Evolutionary conservation across 2,888 invertebrate species (phyloP).

Genomic region (Diaprepes abbreviatus): DNA sequence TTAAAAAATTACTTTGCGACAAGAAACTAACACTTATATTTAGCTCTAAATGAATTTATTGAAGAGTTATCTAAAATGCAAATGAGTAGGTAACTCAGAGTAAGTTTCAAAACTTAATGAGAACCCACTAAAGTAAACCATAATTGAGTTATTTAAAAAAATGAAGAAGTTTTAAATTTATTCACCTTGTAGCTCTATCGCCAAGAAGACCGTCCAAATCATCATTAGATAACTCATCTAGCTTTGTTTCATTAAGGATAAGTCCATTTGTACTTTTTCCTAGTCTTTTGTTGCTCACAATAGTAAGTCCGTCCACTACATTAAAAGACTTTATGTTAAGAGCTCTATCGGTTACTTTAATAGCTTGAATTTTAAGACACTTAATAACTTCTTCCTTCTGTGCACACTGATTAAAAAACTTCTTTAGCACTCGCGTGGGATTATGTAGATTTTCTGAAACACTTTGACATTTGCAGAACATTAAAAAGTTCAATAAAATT

Average conservation of each 20-base stretch:
- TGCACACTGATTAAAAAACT: slow-evolving; percentile 75
- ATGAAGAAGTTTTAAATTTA: not conserved
- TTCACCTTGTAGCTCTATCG: slow-evolving; percentile 67
- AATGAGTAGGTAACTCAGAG: too few relatives aligned
- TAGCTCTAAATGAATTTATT: too few relatives aligned
- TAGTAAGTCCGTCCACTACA: slow-evolving; percentile 74
- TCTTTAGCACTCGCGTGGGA: slow-evolving; percentile 52
- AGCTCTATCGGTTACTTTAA: slow-evolving; percentile 77
- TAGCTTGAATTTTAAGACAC: slow-evolving; percentile 80
- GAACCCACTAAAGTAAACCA: too few relatives aligned
- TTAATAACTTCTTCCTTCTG: slow-evolving; percentile 75
- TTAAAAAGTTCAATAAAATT: slow-evolving; percentile 9
- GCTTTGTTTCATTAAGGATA: slow-evolving; percentile 66
- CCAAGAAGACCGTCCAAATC: slow-evolving; percentile 74
- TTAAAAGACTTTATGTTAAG: slow-evolving; percentile 74
- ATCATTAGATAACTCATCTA: slow-evolving; percentile 73
- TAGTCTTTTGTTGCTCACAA: slow-evolving; percentile 68
- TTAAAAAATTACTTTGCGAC: too few relatives aligned
- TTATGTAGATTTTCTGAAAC: not conserved
- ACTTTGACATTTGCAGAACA: slow-evolving; percentile 17
- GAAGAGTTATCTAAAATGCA: too few relatives aligned
- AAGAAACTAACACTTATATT: too few relatives aligned
- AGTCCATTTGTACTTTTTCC: slow-evolving; percentile 46
- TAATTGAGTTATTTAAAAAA: too few relatives aligned
- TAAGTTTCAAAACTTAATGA: too few relatives aligned